Evolutionary conservation across 2,888 invertebrate species (phyloP).

Genomic region (Tortricodes alternella): DNA sequence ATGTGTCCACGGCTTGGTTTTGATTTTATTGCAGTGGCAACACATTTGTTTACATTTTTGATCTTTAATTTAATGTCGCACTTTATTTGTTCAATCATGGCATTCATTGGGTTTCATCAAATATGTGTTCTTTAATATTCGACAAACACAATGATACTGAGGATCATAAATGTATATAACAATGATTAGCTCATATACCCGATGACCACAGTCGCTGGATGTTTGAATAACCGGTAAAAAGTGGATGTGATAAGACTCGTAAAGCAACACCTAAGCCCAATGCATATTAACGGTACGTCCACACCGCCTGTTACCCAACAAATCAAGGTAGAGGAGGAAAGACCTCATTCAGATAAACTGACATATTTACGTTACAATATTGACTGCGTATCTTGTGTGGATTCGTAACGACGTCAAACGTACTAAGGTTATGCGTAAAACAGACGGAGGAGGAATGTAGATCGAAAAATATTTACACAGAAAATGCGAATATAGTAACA

Average conservation of each 20-base stretch:
- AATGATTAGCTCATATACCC: constrained; percentile 1
- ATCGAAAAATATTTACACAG: neutral
- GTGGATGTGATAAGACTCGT: constrained; percentile 18
- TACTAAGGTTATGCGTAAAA: constrained; percentile 10
- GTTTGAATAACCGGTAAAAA: constrained; percentile 9
- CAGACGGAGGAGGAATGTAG: neutral
- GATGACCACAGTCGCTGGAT: neutral
- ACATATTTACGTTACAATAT: constrained; percentile 12
- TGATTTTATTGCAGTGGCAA: too few relatives aligned
- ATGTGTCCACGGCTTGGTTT: too few relatives aligned
- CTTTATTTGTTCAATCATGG: too few relatives aligned
- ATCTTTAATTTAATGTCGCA: too few relatives aligned
- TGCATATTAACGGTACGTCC: neutral
- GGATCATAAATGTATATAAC: too few relatives aligned
- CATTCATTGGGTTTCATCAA: too few relatives aligned
- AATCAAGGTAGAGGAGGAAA: constrained; percentile 3
- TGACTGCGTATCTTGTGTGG: constrained; percentile 4
- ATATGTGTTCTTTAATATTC: too few relatives aligned
- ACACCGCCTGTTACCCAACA: constrained; percentile 11
- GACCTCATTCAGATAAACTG: constrained; percentile 5
- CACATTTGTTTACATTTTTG: too few relatives aligned
- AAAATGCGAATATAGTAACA: too few relatives aligned
- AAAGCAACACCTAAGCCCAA: constrained; percentile 1
- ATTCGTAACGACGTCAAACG: constrained; percentile 9
- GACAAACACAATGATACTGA: too few relatives aligned